Percentiles rank a stretch among this genome's conserved stretches.
phyloP scores from a whole-genome alignment of 2,888 invertebrate species.

The Halictus ligatus region DNA sequence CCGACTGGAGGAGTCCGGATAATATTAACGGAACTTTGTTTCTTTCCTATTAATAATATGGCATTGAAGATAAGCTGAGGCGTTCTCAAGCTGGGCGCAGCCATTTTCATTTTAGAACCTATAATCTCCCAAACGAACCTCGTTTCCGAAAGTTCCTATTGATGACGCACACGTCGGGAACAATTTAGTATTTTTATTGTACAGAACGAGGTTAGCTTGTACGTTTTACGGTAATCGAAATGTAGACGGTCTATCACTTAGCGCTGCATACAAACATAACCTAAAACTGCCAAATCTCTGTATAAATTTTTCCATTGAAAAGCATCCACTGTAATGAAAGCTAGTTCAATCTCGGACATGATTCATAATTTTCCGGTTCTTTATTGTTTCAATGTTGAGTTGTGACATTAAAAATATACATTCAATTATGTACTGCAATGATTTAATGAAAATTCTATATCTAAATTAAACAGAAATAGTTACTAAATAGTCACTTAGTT shows the following conservation, averaged over 20 bases:
- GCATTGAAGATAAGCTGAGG: background rate
- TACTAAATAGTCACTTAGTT: background rate
- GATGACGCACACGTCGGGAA: constrained; percentile 1
- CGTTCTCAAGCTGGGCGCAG: background rate
- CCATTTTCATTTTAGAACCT: background rate
- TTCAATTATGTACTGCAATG: background rate
- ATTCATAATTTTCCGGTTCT: background rate
- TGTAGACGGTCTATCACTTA: background rate
- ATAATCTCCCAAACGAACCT: background rate
- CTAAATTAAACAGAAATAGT: background rate
- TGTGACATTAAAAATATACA: background rate
- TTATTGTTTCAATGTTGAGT: background rate
- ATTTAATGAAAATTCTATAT: background rate
- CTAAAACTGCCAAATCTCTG: background rate
- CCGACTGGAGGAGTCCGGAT: background rate
- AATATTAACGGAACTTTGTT: background rate
- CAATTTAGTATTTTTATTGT: constrained; percentile 1
- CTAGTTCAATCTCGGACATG: background rate
- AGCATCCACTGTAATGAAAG: background rate
- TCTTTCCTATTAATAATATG: background rate
- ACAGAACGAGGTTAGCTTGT: background rate
- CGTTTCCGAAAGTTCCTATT: background rate
- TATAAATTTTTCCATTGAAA: background rate
- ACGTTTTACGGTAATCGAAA: background rate
- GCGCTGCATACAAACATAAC: background rate